Evolutionary conservation across 2,888 invertebrate genomes (phyloP).

Genomic region (Oscheius sp.): DNA sequence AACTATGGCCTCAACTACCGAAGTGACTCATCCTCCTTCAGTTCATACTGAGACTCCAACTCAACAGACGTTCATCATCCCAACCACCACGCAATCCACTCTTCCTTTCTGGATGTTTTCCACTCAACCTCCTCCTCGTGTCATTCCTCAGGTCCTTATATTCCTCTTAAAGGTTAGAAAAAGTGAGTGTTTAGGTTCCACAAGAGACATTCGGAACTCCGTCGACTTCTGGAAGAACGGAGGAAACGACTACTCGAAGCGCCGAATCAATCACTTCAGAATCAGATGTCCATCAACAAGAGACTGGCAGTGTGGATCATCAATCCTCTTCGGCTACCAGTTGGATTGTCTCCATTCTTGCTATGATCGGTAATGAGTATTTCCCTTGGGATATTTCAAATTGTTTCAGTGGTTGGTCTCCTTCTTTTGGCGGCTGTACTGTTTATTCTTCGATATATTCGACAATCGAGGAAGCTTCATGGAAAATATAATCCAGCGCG

Average conservation of each 20-base stretch:
- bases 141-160: constrained; percentile 14
- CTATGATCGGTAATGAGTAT: constrained; percentile 56
- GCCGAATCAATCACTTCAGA: background rate
- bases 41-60: background rate
- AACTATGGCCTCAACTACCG: background rate
- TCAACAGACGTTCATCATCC: background rate
- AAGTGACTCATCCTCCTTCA: background rate
- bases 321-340: constrained; percentile 46
- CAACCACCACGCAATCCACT: constrained; percentile 37
- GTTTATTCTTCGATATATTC: constrained; percentile 59
- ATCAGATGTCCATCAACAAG: constrained; percentile 23
- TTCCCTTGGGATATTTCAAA: too few relatives aligned
- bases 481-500: constrained; percentile 67
- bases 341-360: constrained; percentile 56
- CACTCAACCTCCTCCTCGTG: constrained; percentile 28
- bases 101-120: constrained; percentile 55
- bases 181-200: constrained; percentile 21
- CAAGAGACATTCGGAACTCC: background rate
- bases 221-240: background rate
- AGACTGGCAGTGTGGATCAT: constrained; percentile 28
- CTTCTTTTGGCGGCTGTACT: constrained; percentile 50
- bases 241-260: constrained; percentile 1
- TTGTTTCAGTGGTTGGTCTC: constrained; percentile 54
- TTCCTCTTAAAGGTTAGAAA: background rate
- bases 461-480: constrained; percentile 56